A percentile compares a stretch with the other conserved stretches of the same genome.
Conservation (phyloP, 2,797 vertebrate genomes). For the Xiphorhynchus erythropygius region DNA sequence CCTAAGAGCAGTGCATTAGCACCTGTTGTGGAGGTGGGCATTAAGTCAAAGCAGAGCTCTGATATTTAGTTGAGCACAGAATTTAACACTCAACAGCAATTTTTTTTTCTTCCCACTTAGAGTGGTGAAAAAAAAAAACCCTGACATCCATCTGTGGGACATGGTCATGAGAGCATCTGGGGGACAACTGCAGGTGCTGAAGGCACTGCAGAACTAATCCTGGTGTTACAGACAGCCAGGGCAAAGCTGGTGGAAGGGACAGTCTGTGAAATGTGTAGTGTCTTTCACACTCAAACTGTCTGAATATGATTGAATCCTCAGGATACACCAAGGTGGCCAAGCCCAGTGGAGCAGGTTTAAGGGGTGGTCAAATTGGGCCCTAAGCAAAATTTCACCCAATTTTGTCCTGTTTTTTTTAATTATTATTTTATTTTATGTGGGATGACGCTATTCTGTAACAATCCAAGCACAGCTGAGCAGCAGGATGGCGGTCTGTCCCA, state of each 20-base stretch:
- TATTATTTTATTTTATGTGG: accelerated
- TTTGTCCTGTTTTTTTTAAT: not conserved
- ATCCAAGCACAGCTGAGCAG: not conserved
- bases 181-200: not conserved
- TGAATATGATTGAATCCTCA: not conserved
- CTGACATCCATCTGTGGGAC: not conserved
- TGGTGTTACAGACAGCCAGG: not conserved
- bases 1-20: not conserved
- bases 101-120: not conserved
- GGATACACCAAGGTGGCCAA: not conserved
- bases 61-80: not conserved
- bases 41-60: not conserved
- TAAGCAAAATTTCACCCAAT: not conserved
- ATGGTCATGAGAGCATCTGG: not conserved
- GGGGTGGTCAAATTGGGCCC: not conserved
- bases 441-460: not conserved
- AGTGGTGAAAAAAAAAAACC: accelerated
- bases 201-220: not conserved
- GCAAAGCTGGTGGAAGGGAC: not conserved
- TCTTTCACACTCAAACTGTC: not conserved
- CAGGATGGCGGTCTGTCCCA: not conserved
- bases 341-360: not conserved
- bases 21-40: accelerated
- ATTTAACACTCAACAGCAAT: not conserved
- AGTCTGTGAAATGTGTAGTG: not conserved